Evolutionary conservation across 1,140 invertebrate species (phyloP).

Genomic region (Diabrotica virgifera): DNA sequence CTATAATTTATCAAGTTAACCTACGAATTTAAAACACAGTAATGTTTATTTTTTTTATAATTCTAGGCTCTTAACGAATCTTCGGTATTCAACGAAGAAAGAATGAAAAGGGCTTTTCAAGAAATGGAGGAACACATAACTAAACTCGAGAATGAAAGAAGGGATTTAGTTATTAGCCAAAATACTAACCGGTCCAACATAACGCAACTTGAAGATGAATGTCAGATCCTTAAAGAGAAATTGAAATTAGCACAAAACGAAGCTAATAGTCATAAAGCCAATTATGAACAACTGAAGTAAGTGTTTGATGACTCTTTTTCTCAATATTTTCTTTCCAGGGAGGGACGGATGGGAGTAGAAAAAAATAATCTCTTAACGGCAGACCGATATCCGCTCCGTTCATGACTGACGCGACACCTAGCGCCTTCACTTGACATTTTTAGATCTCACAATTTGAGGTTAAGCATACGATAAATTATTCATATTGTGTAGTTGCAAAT

Average conservation of each 20-base stretch:
- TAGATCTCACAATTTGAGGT: too few species aligned
- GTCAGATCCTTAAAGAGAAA: slow-evolving; percentile 36
- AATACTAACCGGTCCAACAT: slow-evolving; percentile 39
- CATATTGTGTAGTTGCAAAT: too few species aligned
- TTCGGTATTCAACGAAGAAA: slow-evolving; percentile 27
- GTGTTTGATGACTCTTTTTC: slow-evolving; percentile 5
- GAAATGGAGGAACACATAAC: slow-evolving; percentile 42
- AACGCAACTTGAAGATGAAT: slow-evolving; percentile 42
- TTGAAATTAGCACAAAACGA: slow-evolving; percentile 37
- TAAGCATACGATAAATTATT: too few species aligned
- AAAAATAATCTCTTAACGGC: too few species aligned
- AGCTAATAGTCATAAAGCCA: slow-evolving; percentile 37
- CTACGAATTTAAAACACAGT: too few species aligned
- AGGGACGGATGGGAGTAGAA: too few species aligned
- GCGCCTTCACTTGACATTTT: too few species aligned
- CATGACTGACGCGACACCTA: too few species aligned
- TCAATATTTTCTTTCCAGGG: too few species aligned
- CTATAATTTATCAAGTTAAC: neutral
- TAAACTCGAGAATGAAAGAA: slow-evolving; percentile 42
- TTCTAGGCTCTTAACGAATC: slow-evolving; percentile 19
- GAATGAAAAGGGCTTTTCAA: slow-evolving; percentile 32
- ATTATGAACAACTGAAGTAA: slow-evolving; percentile 46
- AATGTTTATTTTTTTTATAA: neutral
- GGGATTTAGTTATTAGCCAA: slow-evolving; percentile 40
- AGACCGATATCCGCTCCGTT: too few species aligned